Base-by-base conservation (phyloP, 2,888 invertebrate species). In the Cryptus armator region DNA sequence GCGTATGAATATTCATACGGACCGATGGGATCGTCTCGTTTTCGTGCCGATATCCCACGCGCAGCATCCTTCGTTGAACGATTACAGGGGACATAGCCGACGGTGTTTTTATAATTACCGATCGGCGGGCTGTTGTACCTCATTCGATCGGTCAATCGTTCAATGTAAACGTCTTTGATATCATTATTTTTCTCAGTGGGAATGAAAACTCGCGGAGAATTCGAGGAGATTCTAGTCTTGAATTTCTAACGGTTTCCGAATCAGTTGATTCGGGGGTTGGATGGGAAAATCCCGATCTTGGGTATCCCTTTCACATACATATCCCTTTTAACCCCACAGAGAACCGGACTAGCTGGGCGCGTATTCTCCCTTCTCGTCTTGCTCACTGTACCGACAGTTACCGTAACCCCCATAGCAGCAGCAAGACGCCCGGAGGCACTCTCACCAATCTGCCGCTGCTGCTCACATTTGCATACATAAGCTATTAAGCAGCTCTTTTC, bases 401-500 rank as follows among this genome's bases (percentile, higher is more conserved):
- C 48, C 87, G 78, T 67, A 32, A 14, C 19, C 32, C 62, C 64
- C 53, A n/a, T 29, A 32, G 32, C 62, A 32, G 29, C 62, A 62
- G 29, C n/a, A 14, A 10, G 14, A 14, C 68, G 59, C 51, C 67
- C 51, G 72, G 67, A 84, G 90, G 92, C 91, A 92, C 91, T 92
- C 93, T 87, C 89, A 88, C 91, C 93, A 92, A 93, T 93, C 93
- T 92, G 92, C 92, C 89, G 89, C 91, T 83, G 74, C 77, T 82
- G 74, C 87, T 88, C 78, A 86, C 83, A 94, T 94, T 94, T 93
- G 93, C 94, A 94, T 94, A 93, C 91, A 92, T 93, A 94, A 93
- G 91, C 94, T 93, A 94, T 94, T 94, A 93, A 93, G 91, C 92
- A 93, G 93, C 93, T 93, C 94, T 94, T 94, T 94, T 93, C 93